These are phyloP conservation scores for Anagyrus pseudococci DNA, from an alignment of 2,888 invertebrate genomes.

Conservation along the genomic window DNA sequence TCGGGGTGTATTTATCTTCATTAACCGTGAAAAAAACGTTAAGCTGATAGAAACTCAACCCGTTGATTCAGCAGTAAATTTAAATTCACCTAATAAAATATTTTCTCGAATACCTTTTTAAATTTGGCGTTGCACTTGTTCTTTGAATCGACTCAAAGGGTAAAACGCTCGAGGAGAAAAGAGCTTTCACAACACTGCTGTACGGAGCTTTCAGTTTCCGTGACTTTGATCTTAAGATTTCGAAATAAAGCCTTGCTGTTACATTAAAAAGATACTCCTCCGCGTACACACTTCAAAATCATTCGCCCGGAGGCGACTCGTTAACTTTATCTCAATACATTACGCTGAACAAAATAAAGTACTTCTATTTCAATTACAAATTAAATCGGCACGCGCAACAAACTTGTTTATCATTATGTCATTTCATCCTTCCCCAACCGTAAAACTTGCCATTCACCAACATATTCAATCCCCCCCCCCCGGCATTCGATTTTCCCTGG, in stretches of 20 bases:
- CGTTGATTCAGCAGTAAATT: neutral
- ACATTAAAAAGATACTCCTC: constrained; percentile 21
- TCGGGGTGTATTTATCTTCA: neutral
- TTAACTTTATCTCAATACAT: too few relatives aligned
- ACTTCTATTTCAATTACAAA: too few relatives aligned
- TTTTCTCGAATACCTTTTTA: constrained; percentile 4
- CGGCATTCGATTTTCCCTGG: too few relatives aligned
- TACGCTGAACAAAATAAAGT: too few relatives aligned
- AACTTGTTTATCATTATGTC: too few relatives aligned
- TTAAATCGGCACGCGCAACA: too few relatives aligned
- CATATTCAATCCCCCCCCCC: too few relatives aligned
- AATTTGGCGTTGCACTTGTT: neutral
- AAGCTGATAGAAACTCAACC: neutral
- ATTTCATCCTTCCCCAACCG: too few relatives aligned
- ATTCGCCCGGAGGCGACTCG: neutral
- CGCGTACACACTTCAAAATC: constrained; percentile 7
- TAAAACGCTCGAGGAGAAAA: constrained; percentile 7
- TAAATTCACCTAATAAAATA: neutral
- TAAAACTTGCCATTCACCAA: too few relatives aligned
- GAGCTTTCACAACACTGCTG: constrained; percentile 20
- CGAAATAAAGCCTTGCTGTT: constrained; percentile 22
- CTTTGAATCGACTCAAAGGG: constrained; percentile 30
- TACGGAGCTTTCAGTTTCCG: constrained; percentile 9
- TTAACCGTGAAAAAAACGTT: neutral
- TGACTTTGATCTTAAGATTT: constrained; percentile 35